Evolutionary conservation across 2,113 vertebrate genomes (phyloP).

Genomic region (Castor canadensis): DNA sequence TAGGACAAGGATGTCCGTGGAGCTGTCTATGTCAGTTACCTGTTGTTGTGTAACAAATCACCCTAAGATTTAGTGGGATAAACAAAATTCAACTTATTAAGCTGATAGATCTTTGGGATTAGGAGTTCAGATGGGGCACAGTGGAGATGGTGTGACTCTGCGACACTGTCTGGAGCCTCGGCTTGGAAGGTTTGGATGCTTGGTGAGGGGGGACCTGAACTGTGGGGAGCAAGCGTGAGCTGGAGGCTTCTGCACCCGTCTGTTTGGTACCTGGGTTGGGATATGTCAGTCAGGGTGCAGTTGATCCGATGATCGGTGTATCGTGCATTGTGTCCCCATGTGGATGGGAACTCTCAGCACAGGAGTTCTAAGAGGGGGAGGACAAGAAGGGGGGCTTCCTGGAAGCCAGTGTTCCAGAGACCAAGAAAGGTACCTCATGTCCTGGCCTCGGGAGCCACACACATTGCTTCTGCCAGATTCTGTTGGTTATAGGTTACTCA

Average conservation of each 20-base stretch:
- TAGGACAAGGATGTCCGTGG: background rate
- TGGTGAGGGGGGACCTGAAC: too few relatives aligned
- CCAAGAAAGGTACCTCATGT: background rate
- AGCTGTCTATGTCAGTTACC: background rate
- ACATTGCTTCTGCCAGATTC: background rate
- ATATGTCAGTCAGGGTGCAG: background rate
- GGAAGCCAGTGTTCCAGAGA: background rate
- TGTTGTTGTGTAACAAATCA: background rate
- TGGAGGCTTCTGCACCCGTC: background rate
- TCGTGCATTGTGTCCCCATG: accelerated
- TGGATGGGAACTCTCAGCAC: background rate
- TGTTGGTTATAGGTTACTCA: background rate
- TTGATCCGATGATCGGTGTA: background rate
- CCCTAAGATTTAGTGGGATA: background rate
- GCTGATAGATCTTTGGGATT: background rate
- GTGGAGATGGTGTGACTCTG: background rate
- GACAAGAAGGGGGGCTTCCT: background rate
- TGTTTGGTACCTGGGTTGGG: background rate
- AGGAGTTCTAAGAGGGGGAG: background rate
- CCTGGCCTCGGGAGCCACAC: background rate
- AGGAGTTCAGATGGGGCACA: background rate
- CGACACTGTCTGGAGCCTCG: background rate
- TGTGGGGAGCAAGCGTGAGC: background rate
- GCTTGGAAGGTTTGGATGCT: too few relatives aligned
- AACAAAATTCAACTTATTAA: background rate